phyloP scores from a whole-genome alignment of 1,140 invertebrate genomes.

The Zaprionus tsacasi region DNA sequence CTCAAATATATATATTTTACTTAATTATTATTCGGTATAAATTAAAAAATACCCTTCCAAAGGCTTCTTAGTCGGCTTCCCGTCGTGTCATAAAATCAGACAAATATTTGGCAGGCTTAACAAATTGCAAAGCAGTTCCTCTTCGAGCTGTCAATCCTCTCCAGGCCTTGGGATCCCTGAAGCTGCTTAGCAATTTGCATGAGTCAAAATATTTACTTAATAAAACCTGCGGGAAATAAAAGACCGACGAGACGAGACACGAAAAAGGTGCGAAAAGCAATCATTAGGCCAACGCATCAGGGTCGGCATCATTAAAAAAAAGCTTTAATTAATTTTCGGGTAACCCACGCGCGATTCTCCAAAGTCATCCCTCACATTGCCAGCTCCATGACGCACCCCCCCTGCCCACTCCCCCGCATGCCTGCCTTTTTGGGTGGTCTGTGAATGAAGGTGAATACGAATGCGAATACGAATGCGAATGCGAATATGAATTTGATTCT shows the following conservation, averaged over 20 bases:
- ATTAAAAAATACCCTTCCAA: neutral
- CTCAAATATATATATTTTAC: too few relatives aligned
- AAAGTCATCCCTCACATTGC: conserved; percentile 63
- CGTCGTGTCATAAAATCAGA: neutral
- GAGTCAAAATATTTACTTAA: conserved; percentile 80
- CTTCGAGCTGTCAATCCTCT: conserved; percentile 29
- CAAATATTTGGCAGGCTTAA: conserved; percentile 42
- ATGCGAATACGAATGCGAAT: conserved; percentile 7
- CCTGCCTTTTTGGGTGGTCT: conserved; percentile 65
- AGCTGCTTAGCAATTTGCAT: conserved; percentile 63
- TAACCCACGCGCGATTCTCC: conserved; percentile 43
- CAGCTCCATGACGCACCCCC: conserved; percentile 12
- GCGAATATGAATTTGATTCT: conserved; percentile 14
- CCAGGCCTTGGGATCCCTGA: neutral
- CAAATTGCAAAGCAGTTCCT: conserved; percentile 17
- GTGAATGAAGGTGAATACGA: conserved; percentile 22
- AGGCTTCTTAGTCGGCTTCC: neutral
- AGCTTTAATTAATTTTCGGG: conserved; percentile 76
- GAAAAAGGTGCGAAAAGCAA: conserved; percentile 76
- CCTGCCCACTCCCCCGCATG: neutral
- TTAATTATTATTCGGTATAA: too few relatives aligned
- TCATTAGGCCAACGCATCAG: conserved; percentile 55
- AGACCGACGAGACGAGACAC: neutral
- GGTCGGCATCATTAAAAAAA: conserved; percentile 70
- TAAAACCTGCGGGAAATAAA: conserved; percentile 51